Conservation (phyloP, 2,113 vertebrate genomes). For the Gymnorhina tibicen region DNA sequence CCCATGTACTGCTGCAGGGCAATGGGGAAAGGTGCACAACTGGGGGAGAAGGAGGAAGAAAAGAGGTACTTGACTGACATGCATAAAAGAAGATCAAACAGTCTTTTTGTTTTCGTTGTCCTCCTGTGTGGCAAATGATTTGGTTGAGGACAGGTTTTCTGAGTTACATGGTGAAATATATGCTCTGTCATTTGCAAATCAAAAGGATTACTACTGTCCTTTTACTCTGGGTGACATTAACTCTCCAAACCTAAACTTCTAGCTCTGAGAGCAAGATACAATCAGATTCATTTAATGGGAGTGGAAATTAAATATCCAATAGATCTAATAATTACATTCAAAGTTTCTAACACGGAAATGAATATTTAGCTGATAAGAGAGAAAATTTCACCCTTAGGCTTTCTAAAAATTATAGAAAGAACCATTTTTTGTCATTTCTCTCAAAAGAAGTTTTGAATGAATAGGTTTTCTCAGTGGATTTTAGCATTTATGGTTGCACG, state of each 20-base stretch:
- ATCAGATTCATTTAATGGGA: not conserved
- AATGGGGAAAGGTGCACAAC: not conserved
- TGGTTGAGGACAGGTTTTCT: not conserved
- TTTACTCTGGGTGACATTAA: not conserved
- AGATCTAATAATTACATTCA: not conserved
- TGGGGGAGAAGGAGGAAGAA: not conserved
- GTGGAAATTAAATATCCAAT: not conserved
- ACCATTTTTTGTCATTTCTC: not conserved
- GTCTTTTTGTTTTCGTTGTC: not conserved
- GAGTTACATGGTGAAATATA: not conserved
- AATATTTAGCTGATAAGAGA: not conserved
- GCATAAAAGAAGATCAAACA: not conserved
- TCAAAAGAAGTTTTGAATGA: not conserved
- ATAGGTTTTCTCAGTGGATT: not conserved
- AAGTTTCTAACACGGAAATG: not conserved
- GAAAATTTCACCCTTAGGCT: not conserved
- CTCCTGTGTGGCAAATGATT: not conserved
- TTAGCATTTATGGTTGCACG: not conserved
- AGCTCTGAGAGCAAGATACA: not conserved
- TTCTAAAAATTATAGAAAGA: not conserved
- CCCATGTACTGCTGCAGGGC: not conserved
- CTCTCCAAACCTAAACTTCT: not conserved
- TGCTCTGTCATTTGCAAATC: not conserved
- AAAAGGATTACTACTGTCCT: not conserved
- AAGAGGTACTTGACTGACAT: not conserved